Conservation (phyloP, 1,140 invertebrate genomes). For the Oryzaephilus surinamensis region DNA sequence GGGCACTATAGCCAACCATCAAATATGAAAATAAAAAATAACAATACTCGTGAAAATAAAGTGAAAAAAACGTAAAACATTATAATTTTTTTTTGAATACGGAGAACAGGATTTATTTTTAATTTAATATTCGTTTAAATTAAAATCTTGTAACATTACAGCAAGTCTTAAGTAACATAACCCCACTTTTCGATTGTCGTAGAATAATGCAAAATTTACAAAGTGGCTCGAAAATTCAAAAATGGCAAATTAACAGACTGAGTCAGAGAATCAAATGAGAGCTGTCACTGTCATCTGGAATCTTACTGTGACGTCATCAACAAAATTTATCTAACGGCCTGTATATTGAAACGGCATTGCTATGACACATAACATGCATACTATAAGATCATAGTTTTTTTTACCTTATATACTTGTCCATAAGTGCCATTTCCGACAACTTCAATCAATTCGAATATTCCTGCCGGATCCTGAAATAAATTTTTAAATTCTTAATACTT, state of each 20-base stretch:
- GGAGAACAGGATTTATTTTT: too few relatives aligned
- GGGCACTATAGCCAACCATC: too few relatives aligned
- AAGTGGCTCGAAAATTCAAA: neutral
- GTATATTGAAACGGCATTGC: neutral
- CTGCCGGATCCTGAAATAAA: slow-evolving; percentile 83
- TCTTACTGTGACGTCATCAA: neutral
- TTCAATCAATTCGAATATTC: slow-evolving; percentile 99
- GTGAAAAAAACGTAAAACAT: too few relatives aligned
- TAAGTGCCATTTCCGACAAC: slow-evolving; percentile 99
- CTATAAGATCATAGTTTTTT: slow-evolving; percentile 21
- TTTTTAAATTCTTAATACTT: too few relatives aligned
- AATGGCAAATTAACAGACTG: neutral
- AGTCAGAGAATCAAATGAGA: neutral
- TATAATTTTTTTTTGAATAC: too few relatives aligned
- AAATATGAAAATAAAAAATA: too few relatives aligned
- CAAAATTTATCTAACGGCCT: neutral
- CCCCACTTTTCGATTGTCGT: too few relatives aligned
- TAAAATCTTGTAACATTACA: too few relatives aligned
- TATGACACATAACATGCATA: neutral
- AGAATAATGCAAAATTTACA: too few relatives aligned
- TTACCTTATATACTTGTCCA: slow-evolving; percentile 99
- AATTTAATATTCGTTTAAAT: too few relatives aligned
- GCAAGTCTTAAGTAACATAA: too few relatives aligned
- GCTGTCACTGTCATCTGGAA: neutral
- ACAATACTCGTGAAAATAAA: too few relatives aligned